Evolutionary conservation across 2,797 vertebrate genomes (phyloP), one percentile per base, ranked within the genome.

Genomic region (Centropyge bicolor): DNA sequence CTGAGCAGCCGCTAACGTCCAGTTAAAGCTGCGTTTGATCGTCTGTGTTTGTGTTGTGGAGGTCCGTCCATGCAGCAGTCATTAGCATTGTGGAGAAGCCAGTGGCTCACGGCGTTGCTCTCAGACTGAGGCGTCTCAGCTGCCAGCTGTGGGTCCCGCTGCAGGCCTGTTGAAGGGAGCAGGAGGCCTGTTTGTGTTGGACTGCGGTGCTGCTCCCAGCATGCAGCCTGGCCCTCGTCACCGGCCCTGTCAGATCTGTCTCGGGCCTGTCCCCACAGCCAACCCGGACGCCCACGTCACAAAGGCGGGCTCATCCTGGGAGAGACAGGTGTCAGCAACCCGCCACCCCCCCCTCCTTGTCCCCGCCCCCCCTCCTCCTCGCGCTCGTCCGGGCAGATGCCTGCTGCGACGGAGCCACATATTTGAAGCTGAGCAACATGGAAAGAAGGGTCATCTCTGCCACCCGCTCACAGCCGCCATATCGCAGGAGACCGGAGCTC

Each of bases 251-350:
- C 90, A 90, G 82, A 83, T 87, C 85, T 76, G 87, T 89, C 88
- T 84, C 63, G 17, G 84, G 70, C 74, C 80, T 45, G 82, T 85
- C 84, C 89, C 86, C 75, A 89, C 86, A 91, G 85, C 78, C 86
- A 83, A 55, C 76, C 82, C 70, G n/a, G 85, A 31, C 76, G 80
- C 84, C 82, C 83, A 55, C 84, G 75, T 92, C 90, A 90, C 81
- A 84, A 87, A 89, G 75, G 76, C 82, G 70, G 75, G 31, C 86
- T 83, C 46, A 74, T 92, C 89, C 81, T 81, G 1, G 80, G 90
- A 91, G 88, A 92, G 91, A 91, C 91, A 91, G 92, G 91, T 92
- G 91, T 93, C 92, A 91, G 83, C 80, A 72, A 75, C 66, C 64
- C 40, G 1, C 65, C 16, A 19, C n/a, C 72, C 52, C 38, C 5